A percentile compares a stretch with the other conserved stretches of the same genome.
Conservation (phyloP, 2,797 vertebrate genomes). For the Catharus ustulatus region DNA sequence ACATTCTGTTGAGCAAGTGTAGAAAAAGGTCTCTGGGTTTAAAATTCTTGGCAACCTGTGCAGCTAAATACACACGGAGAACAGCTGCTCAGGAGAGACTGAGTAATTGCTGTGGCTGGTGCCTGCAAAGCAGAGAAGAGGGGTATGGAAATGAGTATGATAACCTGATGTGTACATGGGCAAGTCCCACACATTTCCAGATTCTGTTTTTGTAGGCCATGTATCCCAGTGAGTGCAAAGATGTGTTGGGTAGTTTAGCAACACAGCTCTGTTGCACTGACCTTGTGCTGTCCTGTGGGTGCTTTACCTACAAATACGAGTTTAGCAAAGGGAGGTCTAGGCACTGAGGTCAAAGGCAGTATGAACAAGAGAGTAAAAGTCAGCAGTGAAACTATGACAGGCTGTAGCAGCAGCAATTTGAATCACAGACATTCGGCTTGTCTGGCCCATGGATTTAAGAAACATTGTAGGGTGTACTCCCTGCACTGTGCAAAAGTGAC, state of each 20-base stretch:
- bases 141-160: not conserved
- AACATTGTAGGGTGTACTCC: not conserved
- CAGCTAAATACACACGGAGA: not conserved
- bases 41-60: not conserved
- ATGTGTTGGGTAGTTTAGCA: not conserved
- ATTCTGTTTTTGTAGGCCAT: not conserved
- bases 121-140: not conserved
- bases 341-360: not conserved
- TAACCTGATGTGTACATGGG: fast-evolving
- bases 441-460: not conserved
- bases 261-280: not conserved
- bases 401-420: not conserved
- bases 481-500: not conserved
- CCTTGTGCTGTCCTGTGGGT: not conserved
- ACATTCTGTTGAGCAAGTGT: not conserved
- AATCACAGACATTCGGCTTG: not conserved
- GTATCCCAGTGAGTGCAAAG: fast-evolving
- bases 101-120: not conserved
- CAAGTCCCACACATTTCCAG: fast-evolving
- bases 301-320: not conserved
- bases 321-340: not conserved
- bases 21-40: not conserved
- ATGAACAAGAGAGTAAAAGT: not conserved
- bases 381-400: not conserved
- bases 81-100: not conserved